Percentiles rank a stretch among this genome's conserved stretches.
phyloP scores from a whole-genome alignment of 2,888 invertebrate species.

The Agrochola litura region DNA sequence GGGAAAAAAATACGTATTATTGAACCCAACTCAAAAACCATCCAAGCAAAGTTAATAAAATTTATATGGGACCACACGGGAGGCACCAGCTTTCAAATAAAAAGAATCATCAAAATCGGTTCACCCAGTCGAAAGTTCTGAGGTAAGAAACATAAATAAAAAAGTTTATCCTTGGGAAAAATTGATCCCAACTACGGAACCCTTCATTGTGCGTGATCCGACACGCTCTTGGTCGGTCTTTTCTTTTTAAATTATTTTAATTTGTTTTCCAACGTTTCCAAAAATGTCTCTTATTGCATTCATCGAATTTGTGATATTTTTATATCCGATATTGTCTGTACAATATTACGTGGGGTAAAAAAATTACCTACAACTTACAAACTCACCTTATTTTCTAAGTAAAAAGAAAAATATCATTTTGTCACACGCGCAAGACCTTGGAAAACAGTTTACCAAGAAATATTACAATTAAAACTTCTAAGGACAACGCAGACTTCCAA shows the following conservation, averaged over 20 bases:
- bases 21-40: too few relatives aligned
- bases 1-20: too few relatives aligned
- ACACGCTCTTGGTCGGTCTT: too few relatives aligned
- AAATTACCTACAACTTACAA: background rate
- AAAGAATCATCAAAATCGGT: too few relatives aligned
- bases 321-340: background rate
- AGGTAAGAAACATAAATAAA: too few relatives aligned
- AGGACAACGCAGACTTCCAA: constrained; percentile 36
- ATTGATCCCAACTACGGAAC: too few relatives aligned
- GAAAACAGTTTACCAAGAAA: constrained; percentile 42
- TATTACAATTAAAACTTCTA: constrained; percentile 64
- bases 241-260: background rate
- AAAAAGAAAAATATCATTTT: constrained; percentile 15
- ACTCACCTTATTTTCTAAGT: constrained; percentile 5
- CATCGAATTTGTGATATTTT: background rate
- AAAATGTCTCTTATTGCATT: background rate
- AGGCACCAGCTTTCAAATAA: too few relatives aligned
- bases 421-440: constrained; percentile 14
- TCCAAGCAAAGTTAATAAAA: too few relatives aligned
- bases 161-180: too few relatives aligned
- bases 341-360: background rate
- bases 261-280: background rate
- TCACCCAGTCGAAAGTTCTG: too few relatives aligned
- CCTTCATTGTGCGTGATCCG: too few relatives aligned
- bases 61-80: too few relatives aligned